Conservation (phyloP, 2,888 invertebrate genomes). For the Tiphia femorata region DNA sequence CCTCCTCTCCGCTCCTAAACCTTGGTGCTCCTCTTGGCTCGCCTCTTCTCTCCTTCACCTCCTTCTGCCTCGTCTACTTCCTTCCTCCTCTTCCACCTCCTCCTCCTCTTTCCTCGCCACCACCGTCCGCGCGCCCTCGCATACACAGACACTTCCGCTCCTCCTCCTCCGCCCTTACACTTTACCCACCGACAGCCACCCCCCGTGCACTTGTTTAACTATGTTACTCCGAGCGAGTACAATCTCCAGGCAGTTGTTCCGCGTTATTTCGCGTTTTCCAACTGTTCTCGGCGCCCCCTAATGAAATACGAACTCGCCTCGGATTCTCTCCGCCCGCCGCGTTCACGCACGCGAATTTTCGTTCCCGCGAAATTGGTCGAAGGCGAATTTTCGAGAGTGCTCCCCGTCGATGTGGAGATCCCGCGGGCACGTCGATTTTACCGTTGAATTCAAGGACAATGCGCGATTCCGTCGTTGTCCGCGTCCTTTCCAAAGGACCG, state of each 20-base stretch:
- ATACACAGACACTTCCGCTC: slow-evolving; percentile 10
- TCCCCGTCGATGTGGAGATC: no score
- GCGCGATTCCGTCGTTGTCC: slow-evolving; percentile 18
- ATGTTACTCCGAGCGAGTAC: slow-evolving; percentile 40
- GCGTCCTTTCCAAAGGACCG: slow-evolving; percentile 34
- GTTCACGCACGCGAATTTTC: no score
- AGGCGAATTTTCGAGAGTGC: not conserved
- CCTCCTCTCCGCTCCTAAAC: slow-evolving; percentile 43
- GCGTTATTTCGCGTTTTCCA: slow-evolving; percentile 40
- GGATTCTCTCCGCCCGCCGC: not conserved
- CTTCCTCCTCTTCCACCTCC: not conserved
- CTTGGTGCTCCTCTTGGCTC: slow-evolving; percentile 19
- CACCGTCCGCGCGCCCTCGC: not conserved
- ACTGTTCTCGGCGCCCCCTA: slow-evolving; percentile 20
- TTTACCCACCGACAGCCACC: slow-evolving; percentile 13
- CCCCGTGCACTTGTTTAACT: slow-evolving; percentile 43
- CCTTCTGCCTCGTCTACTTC: not conserved
- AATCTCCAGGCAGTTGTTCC: slow-evolving; percentile 39
- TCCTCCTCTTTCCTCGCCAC: slow-evolving; percentile 4
- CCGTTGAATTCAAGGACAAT: no score
- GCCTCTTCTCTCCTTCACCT: slow-evolving; percentile 9
- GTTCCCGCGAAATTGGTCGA: not conserved
- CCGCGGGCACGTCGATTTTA: no score
- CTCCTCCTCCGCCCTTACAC: slow-evolving; percentile 20
- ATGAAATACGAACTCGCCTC: slow-evolving; percentile 28